Evolutionary conservation across 2,888 invertebrate species (phyloP).

Genomic region (Drepana falcataria): DNA sequence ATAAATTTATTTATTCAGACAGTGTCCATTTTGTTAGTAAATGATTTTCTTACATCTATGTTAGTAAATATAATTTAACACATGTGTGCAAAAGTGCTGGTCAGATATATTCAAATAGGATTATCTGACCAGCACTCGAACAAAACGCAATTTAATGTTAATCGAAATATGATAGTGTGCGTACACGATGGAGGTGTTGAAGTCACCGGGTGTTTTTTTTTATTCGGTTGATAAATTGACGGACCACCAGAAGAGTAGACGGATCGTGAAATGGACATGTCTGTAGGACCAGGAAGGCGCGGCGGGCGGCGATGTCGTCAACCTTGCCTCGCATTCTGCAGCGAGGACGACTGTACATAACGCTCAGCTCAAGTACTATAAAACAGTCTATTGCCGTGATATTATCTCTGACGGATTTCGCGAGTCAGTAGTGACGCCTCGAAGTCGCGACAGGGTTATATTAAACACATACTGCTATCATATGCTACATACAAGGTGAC

Average conservation of each 20-base stretch:
- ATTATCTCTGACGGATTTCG: slow-evolving; percentile 24
- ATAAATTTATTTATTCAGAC: too few species aligned
- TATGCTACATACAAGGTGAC: too few species aligned
- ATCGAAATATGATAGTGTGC: neutral
- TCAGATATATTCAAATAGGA: too few species aligned
- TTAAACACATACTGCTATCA: neutral
- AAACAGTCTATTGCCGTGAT: slow-evolving; percentile 24
- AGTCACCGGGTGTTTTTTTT: neutral
- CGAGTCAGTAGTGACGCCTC: slow-evolving; percentile 15
- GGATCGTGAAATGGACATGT: slow-evolving; percentile 24
- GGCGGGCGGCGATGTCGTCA: slow-evolving; percentile 39
- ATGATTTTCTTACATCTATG: too few species aligned
- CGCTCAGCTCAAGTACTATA: slow-evolving; percentile 10
- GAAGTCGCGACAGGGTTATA: slow-evolving; percentile 15
- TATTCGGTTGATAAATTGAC: neutral
- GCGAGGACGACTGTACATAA: slow-evolving; percentile 24
- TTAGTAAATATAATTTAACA: too few species aligned
- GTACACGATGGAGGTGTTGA: neutral
- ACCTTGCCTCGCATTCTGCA: slow-evolving; percentile 43
- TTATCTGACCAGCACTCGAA: too few species aligned
- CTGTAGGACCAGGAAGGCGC: slow-evolving; percentile 42
- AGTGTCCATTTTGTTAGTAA: too few species aligned
- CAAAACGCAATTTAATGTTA: neutral
- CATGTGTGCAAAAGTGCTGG: too few species aligned
- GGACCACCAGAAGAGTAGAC: slow-evolving; percentile 24